Base-by-base conservation (phyloP, 2,797 vertebrate genomes). In the Astyanax mexicanus region DNA sequence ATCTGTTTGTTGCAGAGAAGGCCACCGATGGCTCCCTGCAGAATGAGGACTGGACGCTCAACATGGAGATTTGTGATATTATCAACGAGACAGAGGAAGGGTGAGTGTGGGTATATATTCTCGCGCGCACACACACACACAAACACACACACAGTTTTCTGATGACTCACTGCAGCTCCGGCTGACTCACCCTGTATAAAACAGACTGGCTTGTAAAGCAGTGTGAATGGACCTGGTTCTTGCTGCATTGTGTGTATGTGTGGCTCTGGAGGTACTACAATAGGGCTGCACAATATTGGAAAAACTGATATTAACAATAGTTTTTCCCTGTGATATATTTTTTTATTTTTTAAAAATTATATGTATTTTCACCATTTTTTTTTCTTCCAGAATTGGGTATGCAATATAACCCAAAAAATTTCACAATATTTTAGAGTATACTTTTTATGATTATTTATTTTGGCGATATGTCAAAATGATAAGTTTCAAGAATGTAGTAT, bases 51-150 rank as follows among this genome's bases (percentile, higher is more conserved):
- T 99, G 98, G 98, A 95, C 96, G 0, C 91, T 99, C 72, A 99
- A 99, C 92, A 99, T 99, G 97, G 98, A 99, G 89, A 98, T 99
- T 91, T 99, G 98, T 60, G 98, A 99, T 84, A 99, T 99, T 90
- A 96, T 99, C 89, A 99, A 98, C 0, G 98, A 99, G 91, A 99
- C 98, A 0, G 98, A 99, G 57, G 80, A 82, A 74, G 83, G 80
- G 81, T 77, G 47, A 78, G 72, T 42, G 3, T 77, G 47, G 78
- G 72, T 42, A 3, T 9, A 32, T 51, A 75, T 38, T n/a, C n/a
- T n/a, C n/a, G n/a, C 55, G 65, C 51, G 73, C 66, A 49, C 55
- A 55, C 37, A 69, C 37, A 58, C 51, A 69, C 66, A 42, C 49
- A 49, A 38, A 62, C 66, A 11, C 42, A 13, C 25, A 68, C 60